phyloP scores from a whole-genome alignment of 2,888 invertebrate species.

The Coelopa pilipes region DNA sequence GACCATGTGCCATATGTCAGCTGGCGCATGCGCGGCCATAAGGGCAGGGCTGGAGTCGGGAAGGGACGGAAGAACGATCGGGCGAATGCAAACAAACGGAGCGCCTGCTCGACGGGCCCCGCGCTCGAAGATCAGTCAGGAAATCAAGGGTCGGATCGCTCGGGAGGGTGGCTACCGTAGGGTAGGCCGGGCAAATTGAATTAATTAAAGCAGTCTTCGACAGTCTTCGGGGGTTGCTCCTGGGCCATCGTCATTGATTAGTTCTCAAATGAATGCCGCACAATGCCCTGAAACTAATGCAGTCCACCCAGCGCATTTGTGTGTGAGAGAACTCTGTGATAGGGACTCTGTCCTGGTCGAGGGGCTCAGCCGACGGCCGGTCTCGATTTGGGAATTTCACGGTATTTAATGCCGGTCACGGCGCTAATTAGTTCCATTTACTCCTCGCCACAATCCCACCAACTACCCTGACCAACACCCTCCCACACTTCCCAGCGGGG shows the following conservation, averaged over 20 bases:
- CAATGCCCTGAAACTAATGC: conserved; percentile 26
- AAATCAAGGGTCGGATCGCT: conserved; percentile 28
- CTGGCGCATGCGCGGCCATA: conserved; percentile 40
- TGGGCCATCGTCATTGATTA: conserved; percentile 9
- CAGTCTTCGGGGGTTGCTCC: conserved; percentile 18
- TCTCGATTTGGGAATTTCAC: too few species aligned
- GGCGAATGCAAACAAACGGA: too few species aligned
- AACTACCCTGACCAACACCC: background rate
- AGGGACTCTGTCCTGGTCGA: too few species aligned
- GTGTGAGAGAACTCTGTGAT: background rate
- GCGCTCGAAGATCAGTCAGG: conserved; percentile 36
- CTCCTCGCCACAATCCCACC: background rate
- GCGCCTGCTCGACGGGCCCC: too few species aligned
- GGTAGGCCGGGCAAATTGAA: conserved; percentile 27
- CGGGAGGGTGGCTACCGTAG: background rate
- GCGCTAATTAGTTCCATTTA: background rate
- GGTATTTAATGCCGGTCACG: background rate
- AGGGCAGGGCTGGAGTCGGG: background rate
- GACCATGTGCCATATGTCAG: conserved; percentile 29
- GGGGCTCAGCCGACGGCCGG: too few species aligned
- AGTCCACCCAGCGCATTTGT: conserved; percentile 21
- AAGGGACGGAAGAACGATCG: too few species aligned
- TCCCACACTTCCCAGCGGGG: background rate
- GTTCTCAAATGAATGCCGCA: background rate
- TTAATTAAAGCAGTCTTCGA: conserved; percentile 29